Percentiles rank a stretch among this genome's conserved stretches.
Evolutionary conservation across 1,140 invertebrate genomes (phyloP).

Genomic region (Hyphantria cunea): DNA sequence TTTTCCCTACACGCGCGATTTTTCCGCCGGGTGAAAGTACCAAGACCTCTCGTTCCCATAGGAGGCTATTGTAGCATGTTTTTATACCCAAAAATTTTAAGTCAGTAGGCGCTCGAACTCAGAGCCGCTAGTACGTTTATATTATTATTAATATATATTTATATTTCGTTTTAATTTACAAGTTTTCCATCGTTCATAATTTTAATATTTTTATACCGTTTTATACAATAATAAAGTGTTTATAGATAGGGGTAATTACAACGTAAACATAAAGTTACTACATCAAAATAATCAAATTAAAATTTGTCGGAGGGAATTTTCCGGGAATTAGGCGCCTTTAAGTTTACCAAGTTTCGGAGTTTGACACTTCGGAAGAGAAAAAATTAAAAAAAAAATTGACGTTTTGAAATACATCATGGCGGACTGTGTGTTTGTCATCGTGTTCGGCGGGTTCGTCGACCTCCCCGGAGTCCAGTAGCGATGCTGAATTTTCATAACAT

Average conservation of each 20-base stretch:
- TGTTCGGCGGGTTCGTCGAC: constrained; percentile 62
- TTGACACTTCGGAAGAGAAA: constrained; percentile 64
- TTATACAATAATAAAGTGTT: constrained; percentile 78
- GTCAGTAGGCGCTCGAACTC: constrained; percentile 81
- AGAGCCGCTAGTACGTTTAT: constrained; percentile 78
- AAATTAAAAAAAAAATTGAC: constrained; percentile 75
- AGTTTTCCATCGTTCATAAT: constrained; percentile 81
- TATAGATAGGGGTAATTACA: constrained; percentile 75
- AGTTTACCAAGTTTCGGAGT: constrained; percentile 64
- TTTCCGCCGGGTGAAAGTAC: constrained; percentile 52
- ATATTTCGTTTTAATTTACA: constrained; percentile 81
- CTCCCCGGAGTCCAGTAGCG: constrained; percentile 51
- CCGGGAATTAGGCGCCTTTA: constrained; percentile 36
- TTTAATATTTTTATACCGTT: constrained; percentile 82
- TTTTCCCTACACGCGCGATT: constrained; percentile 25
- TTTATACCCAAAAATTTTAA: constrained; percentile 82
- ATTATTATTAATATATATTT: constrained; percentile 81
- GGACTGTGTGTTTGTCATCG: constrained; percentile 65
- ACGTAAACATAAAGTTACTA: constrained; percentile 41
- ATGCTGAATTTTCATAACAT: constrained; percentile 77
- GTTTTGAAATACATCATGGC: constrained; percentile 72
- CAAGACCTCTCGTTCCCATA: constrained; percentile 61
- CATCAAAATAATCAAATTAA: constrained; percentile 12
- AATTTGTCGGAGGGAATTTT: constrained; percentile 19
- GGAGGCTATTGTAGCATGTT: constrained; percentile 81